Base-by-base conservation (phyloP, 2,888 invertebrate species). In the Stenolophus ochropezus region DNA sequence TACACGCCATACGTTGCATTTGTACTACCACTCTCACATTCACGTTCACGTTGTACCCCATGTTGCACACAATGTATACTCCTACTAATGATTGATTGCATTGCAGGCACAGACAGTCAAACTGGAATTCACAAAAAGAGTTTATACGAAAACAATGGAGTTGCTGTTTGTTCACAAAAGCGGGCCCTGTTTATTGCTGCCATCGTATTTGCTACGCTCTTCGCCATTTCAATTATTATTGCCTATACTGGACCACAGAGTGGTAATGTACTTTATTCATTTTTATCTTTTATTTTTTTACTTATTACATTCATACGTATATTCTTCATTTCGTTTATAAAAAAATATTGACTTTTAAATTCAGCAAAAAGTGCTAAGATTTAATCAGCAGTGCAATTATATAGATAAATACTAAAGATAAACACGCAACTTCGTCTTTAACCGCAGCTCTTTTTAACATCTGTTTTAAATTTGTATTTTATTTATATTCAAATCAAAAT, bases 241-340 rank as follows among this genome's bases (percentile, higher is more conserved):
- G 97, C 97, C 81, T 97, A 97, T 88, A 97, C 97, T 77, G 94
- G 96, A 84, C 97, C 97, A 81, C 94, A 95, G 89, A 93, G 94
- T 87, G 95, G 96, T 96, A 89, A 90, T 25, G 33, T 11, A 42
- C 33, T 42, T 42, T 42, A 42, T 42, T 42, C n/a, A n/a, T n/a
- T n/a, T n/a, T n/a, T n/a, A n/a, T n/a, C n/a, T n/a, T n/a, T n/a
- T n/a, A n/a, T n/a, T n/a, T n/a, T n/a, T n/a, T n/a, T n/a, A n/a
- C n/a, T n/a, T n/a, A n/a, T n/a, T n/a, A n/a, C n/a, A n/a, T n/a
- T n/a, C n/a, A n/a, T n/a, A n/a, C n/a, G n/a, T n/a, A n/a, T n/a
- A n/a, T n/a, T n/a, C n/a, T n/a, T n/a, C n/a, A n/a, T n/a, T n/a
- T n/a, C n/a, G n/a, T n/a, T n/a, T n/a, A n/a, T n/a, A n/a, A n/a